Evolutionary conservation across 1,140 invertebrate species (phyloP), one percentile per base, ranked within the genome.

Genomic region (Panagrolaimus sp.): DNA sequence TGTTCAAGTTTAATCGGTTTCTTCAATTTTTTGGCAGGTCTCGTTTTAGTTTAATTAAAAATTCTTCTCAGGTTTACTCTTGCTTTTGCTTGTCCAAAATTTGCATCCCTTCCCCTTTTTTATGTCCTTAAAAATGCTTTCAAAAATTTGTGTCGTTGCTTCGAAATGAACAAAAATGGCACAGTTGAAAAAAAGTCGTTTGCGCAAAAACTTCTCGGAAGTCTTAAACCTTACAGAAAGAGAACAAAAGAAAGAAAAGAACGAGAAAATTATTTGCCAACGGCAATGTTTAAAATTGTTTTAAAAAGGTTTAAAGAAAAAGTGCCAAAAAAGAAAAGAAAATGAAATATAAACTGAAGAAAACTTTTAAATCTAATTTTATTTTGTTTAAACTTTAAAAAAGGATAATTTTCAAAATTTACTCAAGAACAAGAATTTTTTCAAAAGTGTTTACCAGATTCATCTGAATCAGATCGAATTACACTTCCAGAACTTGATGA

Each of bases 381-480:
- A 17, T 28, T 43, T 43, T 63, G 32, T 64, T 26, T 24, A 62
- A 68, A 68, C 10, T 9, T 21, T 17, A 10, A n/a, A 24, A 63
- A 17, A 6, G 14, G 14, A 2, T 4, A 24, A n/a, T 3, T 24
- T 32, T 28, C 7, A 3, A n/a, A 63, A 32, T 4, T 5, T 5
- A 26, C 6, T 12, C 17, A 15, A 38, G 32, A 2, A 38, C 7
- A 38, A 38, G 7, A 38, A 38, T 38, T 4, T 7, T 4, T 2
- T 38, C 2, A 7, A 38, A 38, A 4, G 7, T 2, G 32, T 5
- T 58, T 38, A 43, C 73, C 70, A 63, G 48, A 69, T 26, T 73
- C 74, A 12, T 72, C 70, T 4, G 63, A 70, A 55, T 70, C 69
- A 6, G 69, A 70, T n/a, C 69, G 69, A 21, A 52, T 70, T 21